Evolutionary conservation across 2,113 vertebrate genomes (phyloP), one percentile per base, ranked within the genome.

Genomic region (Epinephelus moara): DNA sequence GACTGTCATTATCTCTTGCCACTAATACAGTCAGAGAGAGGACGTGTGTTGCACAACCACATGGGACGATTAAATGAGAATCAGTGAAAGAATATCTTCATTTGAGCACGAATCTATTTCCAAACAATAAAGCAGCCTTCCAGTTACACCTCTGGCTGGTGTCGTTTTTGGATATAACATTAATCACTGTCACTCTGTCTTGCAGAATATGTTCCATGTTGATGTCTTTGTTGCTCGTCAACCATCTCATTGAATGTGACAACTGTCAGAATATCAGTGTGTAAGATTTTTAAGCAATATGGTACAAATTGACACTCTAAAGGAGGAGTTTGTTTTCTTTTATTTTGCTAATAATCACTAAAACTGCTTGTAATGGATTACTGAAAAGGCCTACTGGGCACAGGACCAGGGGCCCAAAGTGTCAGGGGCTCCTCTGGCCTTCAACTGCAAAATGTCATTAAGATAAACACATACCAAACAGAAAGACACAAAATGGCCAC

Each of bases 61-160:
- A 90, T 94, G 91, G 92, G 90, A 91, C 84, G 89, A 70, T 91
- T 93, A 92, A 89, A 88, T 87, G 90, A 94, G 93, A 95, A 94
- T 92, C 90, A 90, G 92, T 93, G 94, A 96, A 95, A 94, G 94
- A 96, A 94, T 96, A 94, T 95, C 93, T 96, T 95, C 91, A 95
- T 96, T 96, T 96, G 94, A 96, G 95, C 95, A 96, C 94, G 96
- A 96, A 96, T 89, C 94, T 96, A 95, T 95, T 96, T 95, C 94
- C 95, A 95, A 96, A 95, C 94, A 96, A 96, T 96, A 96, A 96
- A 96, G 94, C 95, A 96, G 95, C 95, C 95, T 95, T 96, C 95
- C 95, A 95, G 94, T 95, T 95, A 95, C 81, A 84, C 76, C 77
- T 91, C 84, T 88, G 88, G 62, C 91, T 90, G 83, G 76, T 93